A percentile compares a stretch with the other conserved stretches of the same genome.
phyloP scores from a whole-genome alignment of 2,888 invertebrate genomes.

The Sphecodes monilicornis region DNA sequence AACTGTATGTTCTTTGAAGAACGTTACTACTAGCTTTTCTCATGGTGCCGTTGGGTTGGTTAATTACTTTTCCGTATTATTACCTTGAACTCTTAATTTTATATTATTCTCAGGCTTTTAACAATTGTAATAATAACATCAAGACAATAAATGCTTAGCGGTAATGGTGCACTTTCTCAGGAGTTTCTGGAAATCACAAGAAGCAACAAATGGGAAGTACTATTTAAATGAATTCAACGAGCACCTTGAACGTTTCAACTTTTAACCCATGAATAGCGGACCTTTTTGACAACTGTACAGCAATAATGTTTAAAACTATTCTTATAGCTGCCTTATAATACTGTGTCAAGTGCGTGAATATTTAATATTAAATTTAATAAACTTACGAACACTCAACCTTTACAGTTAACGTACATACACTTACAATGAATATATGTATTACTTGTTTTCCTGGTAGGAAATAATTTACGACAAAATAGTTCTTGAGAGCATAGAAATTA shows the following conservation, averaged over 20 bases:
- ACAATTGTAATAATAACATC: neutral
- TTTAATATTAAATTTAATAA: neutral
- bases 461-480: neutral
- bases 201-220: too few species aligned
- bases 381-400: neutral
- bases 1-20: neutral
- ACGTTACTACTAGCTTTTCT: neutral
- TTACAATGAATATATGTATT: neutral
- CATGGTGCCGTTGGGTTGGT: neutral
- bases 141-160: neutral
- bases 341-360: neutral
- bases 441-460: neutral
- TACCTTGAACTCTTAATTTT: constrained; percentile 1
- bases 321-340: neutral
- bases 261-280: neutral
- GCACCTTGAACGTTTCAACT: neutral
- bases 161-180: neutral
- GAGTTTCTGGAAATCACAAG: neutral
- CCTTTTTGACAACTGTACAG: neutral
- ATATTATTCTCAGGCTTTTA: constrained; percentile 9
- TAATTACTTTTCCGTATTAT: neutral
- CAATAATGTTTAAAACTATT: too few species aligned
- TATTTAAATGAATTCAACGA: neutral
- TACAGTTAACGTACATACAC: neutral
- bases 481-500: neutral